phyloP scores from a whole-genome alignment of 1,140 invertebrate genomes.

The Arion vulgaris region DNA sequence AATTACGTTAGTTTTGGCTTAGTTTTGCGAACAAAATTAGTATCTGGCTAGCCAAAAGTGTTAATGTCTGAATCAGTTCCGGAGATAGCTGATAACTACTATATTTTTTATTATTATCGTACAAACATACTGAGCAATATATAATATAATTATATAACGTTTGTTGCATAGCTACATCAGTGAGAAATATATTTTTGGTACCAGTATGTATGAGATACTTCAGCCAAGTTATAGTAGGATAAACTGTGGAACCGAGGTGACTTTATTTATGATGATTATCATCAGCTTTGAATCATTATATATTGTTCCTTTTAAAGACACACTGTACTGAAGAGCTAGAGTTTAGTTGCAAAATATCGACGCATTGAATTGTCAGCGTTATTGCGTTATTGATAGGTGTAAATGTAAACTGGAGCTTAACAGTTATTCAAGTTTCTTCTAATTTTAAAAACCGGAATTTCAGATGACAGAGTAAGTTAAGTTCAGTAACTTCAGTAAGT shows the following conservation, averaged over 20 bases:
- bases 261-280: no score
- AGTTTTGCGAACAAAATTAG: background rate
- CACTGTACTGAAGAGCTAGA: no score
- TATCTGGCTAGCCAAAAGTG: background rate
- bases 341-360: no score
- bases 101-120: background rate
- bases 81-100: background rate
- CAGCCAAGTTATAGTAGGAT: background rate
- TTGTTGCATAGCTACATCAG: background rate
- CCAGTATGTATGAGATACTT: background rate
- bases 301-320: no score
- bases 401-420: no score
- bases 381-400: no score
- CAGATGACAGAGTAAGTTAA: no score
- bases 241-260: background rate
- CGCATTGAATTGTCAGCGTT: no score
- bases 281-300: no score
- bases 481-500: no score
- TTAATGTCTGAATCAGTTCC: slow-evolving; percentile 9
- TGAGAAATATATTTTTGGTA: background rate
- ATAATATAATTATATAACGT: background rate
- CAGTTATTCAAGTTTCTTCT: no score
- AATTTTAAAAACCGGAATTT: no score
- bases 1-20: slow-evolving; percentile 1
- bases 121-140: background rate